These are phyloP conservation scores for Gibbula magus DNA, from an alignment of 2,888 invertebrate species.

Conservation along the genomic window DNA sequence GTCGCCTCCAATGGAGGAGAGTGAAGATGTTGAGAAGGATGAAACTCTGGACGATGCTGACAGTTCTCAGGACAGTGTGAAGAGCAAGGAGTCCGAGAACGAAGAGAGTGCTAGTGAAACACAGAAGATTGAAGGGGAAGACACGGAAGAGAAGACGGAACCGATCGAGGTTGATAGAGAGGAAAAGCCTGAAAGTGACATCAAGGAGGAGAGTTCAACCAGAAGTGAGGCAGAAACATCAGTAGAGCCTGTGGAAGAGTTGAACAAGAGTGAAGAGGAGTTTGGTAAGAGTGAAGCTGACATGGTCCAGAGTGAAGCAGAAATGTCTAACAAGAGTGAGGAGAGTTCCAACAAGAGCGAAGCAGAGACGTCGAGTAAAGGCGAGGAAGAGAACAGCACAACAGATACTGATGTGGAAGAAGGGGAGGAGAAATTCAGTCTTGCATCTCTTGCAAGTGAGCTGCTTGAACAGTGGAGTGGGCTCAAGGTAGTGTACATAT, in stretches of 20 bases:
- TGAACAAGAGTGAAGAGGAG: neutral
- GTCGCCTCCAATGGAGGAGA: constrained; percentile 20
- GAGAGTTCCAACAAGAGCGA: neutral
- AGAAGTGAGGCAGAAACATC: neutral
- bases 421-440: constrained; percentile 21
- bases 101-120: constrained; percentile 52
- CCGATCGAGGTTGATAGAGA: neutral
- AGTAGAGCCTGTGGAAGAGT: neutral
- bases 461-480: constrained; percentile 85
- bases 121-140: constrained; percentile 37
- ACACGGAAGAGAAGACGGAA: constrained; percentile 21
- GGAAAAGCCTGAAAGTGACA: neutral
- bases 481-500: constrained; percentile 73
- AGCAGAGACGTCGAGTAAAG: constrained; percentile 25
- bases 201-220: neutral
- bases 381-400: neutral
- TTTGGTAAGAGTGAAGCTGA: neutral
- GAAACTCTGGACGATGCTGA: neutral
- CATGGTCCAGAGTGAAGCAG: constrained; percentile 5
- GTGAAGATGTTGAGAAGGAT: constrained; percentile 22
- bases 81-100: constrained; percentile 40
- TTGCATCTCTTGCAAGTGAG: constrained; percentile 74
- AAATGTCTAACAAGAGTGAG: neutral
- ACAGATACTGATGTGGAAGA: constrained; percentile 20
- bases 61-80: constrained; percentile 22